phyloP scores from a whole-genome alignment of 2,888 invertebrate genomes.

The Ormyrus nitidulus region DNA sequence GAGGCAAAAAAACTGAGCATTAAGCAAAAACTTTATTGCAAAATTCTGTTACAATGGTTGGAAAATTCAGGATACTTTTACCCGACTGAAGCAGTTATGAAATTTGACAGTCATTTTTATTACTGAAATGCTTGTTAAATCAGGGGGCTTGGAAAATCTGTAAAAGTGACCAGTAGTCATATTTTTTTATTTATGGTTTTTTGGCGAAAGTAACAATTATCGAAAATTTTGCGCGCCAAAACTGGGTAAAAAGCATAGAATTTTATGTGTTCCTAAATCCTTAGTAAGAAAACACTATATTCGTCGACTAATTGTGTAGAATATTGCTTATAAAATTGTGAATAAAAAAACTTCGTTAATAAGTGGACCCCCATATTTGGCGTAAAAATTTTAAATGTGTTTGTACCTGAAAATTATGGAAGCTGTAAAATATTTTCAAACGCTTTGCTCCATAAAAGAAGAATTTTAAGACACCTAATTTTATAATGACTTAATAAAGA shows the following conservation, averaged over 20 bases:
- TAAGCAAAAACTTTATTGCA: no score
- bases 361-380: not conserved
- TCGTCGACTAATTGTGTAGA: no score
- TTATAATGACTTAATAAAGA: slow-evolving; percentile 27
- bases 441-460: not conserved
- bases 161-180: not conserved
- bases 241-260: no score
- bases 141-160: not conserved
- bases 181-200: not conserved
- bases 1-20: no score
- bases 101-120: no score
- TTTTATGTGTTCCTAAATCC: not conserved
- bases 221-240: no score
- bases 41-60: no score
- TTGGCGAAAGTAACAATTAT: no score
- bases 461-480: slow-evolving; percentile 6
- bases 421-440: slow-evolving; percentile 1
- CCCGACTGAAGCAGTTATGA: no score
- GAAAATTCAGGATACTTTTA: no score
- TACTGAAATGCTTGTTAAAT: not conserved
- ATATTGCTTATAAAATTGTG: not conserved
- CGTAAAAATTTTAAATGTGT: not conserved
- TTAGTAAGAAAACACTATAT: not conserved
- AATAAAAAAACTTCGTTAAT: not conserved
- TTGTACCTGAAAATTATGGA: not conserved